Percentiles rank a stretch among this genome's conserved stretches.
Evolutionary conservation across 2,888 invertebrate species (phyloP).

Genomic region (Acanthococcus lagerstroemiae): DNA sequence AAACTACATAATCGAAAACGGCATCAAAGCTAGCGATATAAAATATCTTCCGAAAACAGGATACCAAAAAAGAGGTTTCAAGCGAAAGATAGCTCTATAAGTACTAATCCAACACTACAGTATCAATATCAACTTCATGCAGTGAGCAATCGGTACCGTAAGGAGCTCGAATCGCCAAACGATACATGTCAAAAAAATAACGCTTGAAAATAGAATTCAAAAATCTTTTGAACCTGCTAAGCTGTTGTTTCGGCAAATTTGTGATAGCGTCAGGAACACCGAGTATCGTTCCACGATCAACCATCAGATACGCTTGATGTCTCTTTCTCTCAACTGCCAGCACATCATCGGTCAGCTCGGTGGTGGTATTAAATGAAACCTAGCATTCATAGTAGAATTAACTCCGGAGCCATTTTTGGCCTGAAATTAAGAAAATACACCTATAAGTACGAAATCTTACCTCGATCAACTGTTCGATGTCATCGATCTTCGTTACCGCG

Average conservation of each 20-base stretch:
- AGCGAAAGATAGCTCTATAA: too few species aligned
- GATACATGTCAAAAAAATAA: too few species aligned
- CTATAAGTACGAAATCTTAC: slow-evolving; percentile 43
- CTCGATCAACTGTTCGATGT: slow-evolving; percentile 76
- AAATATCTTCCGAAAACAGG: too few species aligned
- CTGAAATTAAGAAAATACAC: not conserved
- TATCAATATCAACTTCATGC: too few species aligned
- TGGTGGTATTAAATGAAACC: slow-evolving; percentile 63
- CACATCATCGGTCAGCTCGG: slow-evolving; percentile 70
- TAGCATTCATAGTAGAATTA: slow-evolving; percentile 37
- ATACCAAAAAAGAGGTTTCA: too few species aligned
- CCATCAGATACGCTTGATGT: slow-evolving; percentile 92
- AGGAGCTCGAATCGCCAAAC: too few species aligned
- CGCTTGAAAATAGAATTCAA: too few species aligned
- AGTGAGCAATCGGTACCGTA: too few species aligned
- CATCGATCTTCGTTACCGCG: slow-evolving; percentile 86
- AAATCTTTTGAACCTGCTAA: slow-evolving; percentile 51
- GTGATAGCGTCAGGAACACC: slow-evolving; percentile 80
- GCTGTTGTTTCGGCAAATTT: slow-evolving; percentile 87
- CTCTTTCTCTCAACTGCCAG: slow-evolving; percentile 82
- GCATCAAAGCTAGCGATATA: too few species aligned
- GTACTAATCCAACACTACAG: too few species aligned
- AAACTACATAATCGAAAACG: too few species aligned
- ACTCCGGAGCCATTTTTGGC: not conserved
- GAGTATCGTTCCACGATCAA: slow-evolving; percentile 86